Evolutionary conservation across 2,888 invertebrate genomes (phyloP), one percentile per base, ranked within the genome.

Genomic region (Calephelis perditalis): DNA sequence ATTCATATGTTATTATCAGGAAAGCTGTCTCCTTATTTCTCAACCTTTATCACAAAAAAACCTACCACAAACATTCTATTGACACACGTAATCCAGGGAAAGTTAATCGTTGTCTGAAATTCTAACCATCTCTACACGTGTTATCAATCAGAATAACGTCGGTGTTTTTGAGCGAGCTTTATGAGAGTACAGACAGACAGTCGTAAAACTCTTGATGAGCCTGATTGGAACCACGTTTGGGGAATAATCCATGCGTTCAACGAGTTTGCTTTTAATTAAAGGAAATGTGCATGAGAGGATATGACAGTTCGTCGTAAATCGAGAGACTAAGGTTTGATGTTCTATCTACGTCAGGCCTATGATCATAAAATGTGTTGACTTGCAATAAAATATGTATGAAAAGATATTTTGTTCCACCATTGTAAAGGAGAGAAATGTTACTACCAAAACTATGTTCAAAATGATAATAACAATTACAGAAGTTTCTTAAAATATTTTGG

Each of bases 141-240:
- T 81, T 84, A 85, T 86, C 80, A 84, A 88, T 89, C 82, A 83
- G 76, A 67, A 54, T 54, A 54, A 69, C 63, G 81, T 73, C 79
- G 83, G 79, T 76, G 76, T 76, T 82, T 82, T 81, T 80, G 80
- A 79, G 73, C 76, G 71, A 68, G 72, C 75, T 81, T 82, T 84
- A 86, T 84, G 83, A 78, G 77, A 76, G 70, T 67, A 70, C 72
- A 78, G 79, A 80, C 79, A 82, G 79, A 77, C 84, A 84, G 82
- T 87, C 87, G 80, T 88, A 86, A 88, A 87, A 79, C 77, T 74
- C 68, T 65, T 76, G 76, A 78, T 77, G 81, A 73, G 70, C 69
- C 75, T 87, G 88, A 89, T 89, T 87, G 79, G 78, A 83, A 82
- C 82, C 88, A 88, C 82, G 81, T 89, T 88, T 74, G 73, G 77